Evolutionary conservation across 2,113 vertebrate genomes (phyloP), one percentile per base, ranked within the genome.

Genomic region (Oxyruncus cristatus): DNA sequence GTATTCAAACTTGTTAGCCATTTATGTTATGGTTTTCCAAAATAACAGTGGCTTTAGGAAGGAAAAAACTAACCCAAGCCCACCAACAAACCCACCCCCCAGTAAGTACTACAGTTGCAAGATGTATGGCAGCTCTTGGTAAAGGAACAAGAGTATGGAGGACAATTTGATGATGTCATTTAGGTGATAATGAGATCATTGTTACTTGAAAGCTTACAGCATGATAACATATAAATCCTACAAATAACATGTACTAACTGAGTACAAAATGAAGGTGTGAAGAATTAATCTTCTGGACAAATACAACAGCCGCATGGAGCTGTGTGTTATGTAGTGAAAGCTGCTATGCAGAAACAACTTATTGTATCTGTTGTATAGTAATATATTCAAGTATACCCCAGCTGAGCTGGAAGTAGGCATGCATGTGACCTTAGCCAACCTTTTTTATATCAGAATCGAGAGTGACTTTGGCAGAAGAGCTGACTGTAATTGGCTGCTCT

Each of bases 261-360:
- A 85, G 12, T 85, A 78, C 30, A 70, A 88, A 80, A 93, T 73
- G 62, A 80, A 72, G 24, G 44, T 59, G 19, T 77, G 44, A 88
- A 85, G 59, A 88, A 93, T 94, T 80, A 56, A 88, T 94, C 73
- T 91, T 87, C 50, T 59, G 74, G 55, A 32, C 30, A 96, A 93
- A 94, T 65, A 74, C 12, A 52, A 39, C 9, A 58, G 32, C 23
- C 49, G 27, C 0, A 0, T 62, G 27, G 55, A 94, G 17, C 39
- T 87, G 9, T 37, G 37, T 35, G 27, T 76, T 85, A 18, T 22
- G 35, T 14, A 80, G 50, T 65, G 72, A 88, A 68, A 87, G 26
- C 32, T 44, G 19, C 58, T 68, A 11, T 11, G 21, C 30, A 91
- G 67, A 80, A 95, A 56, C 41, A 80, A 73, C 24, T 63, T 74